Base-by-base conservation (phyloP, 2,113 vertebrate genomes). In the Thermophis baileyi region DNA sequence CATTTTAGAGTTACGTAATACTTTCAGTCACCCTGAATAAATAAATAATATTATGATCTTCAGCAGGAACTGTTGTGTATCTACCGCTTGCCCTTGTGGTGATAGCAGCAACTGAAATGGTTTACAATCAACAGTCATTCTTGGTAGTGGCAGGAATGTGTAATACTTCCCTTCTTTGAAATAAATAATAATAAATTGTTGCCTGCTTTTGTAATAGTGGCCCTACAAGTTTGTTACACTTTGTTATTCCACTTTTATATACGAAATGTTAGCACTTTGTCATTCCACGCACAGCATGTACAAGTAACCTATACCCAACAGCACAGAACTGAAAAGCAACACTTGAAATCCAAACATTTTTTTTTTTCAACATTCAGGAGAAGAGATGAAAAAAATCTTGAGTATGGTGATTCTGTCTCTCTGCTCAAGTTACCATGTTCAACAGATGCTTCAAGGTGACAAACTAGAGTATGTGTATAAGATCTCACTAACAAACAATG, bases 401-500 rank as follows among this genome's bases (percentile, higher is more conserved):
- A 40, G 86, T n/a, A 14, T 6, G 16, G 89, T 55, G 25, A 90
- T 90, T 85, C 57, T 85, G 30, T 54, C 46, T 30, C 50, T 92
- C 35, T 53, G 27, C 40, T 49, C 35, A 40, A 69, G 44, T 87
- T 35, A 87, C 89, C 91, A 87, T 51, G 24, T 85, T 90, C 94
- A 91, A 92, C 50, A 91, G 94, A 51, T 46, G 91, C 92, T 50
- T 90, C 74, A 94, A 35, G 60, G 6, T 25, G 47, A 90, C 35
- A 81, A 88, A 35, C 51, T 57, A 60, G 91, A 94, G 49, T 69
- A 35, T 53, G 63, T 14, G 47, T 63, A 95, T 63, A 95, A 95
- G 93, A 94, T 81, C 24, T 51, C 92, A 92, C 51, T 96, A 90
- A 74, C 47, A 93, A 93, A 94, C 94, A 97, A 95, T 89, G 95